Conservation (phyloP, 2,888 invertebrate species). For the Serrognathus titanus region DNA sequence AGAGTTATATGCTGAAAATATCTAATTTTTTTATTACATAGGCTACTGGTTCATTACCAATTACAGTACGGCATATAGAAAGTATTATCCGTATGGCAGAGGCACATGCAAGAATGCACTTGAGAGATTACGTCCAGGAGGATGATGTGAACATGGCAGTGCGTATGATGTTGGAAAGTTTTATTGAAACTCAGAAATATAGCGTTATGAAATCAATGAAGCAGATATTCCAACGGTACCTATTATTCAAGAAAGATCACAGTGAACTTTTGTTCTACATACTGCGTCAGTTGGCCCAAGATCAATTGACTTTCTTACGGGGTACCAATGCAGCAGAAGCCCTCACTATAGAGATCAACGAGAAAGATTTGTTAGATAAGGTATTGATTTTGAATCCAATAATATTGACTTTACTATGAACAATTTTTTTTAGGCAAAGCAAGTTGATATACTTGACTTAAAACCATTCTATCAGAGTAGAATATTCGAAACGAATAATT, state of each 20-base stretch:
- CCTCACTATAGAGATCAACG: slow-evolving; percentile 75
- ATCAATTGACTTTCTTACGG: slow-evolving; percentile 82
- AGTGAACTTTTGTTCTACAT: slow-evolving; percentile 94
- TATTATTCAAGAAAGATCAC: slow-evolving; percentile 92
- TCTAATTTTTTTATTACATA: slow-evolving; percentile 36
- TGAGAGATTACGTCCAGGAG: slow-evolving; percentile 85
- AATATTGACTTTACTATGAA: slow-evolving; percentile 2
- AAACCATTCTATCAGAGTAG: slow-evolving; percentile 89
- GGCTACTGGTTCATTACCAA: slow-evolving; percentile 95
- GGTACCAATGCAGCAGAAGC: slow-evolving; percentile 60
- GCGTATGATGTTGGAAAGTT: slow-evolving; percentile 95
- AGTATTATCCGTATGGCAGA: slow-evolving; percentile 97
- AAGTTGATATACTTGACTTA: slow-evolving; percentile 85
- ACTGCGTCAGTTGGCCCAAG: slow-evolving; percentile 86
- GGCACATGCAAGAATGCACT: slow-evolving; percentile 93
- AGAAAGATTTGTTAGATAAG: slow-evolving; percentile 74
- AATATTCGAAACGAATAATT: slow-evolving; percentile 85
- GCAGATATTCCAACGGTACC: slow-evolving; percentile 89
- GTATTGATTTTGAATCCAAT: slow-evolving; percentile 25
- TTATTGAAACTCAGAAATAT: slow-evolving; percentile 98
- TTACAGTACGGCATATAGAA: slow-evolving; percentile 97
- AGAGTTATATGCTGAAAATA: too few relatives aligned
- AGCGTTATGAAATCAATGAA: slow-evolving; percentile 96
- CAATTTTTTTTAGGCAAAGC: slow-evolving; percentile 70
- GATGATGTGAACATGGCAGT: slow-evolving; percentile 98